Evolutionary conservation across 2,888 invertebrate genomes (phyloP).

Genomic region (Scaptomyza polygonia): DNA sequence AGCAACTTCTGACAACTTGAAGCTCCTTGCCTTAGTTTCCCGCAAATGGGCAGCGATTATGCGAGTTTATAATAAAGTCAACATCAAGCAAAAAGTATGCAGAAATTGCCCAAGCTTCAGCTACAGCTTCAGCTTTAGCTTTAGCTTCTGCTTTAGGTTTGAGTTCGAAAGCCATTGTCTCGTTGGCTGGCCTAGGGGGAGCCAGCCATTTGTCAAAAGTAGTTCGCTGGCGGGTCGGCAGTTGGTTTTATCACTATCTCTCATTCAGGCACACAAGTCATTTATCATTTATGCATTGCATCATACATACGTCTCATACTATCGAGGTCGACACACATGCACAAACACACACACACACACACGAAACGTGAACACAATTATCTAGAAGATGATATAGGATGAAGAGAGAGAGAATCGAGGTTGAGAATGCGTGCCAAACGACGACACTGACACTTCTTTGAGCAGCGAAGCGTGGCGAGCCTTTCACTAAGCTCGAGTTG

Average conservation of each 20-base stretch:
- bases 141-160: slow-evolving; percentile 12
- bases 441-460: slow-evolving; percentile 70
- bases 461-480: slow-evolving; percentile 55
- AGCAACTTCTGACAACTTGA: slow-evolving; percentile 69
- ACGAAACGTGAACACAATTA: slow-evolving; percentile 22
- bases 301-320: slow-evolving; percentile 34
- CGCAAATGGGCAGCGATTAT: slow-evolving; percentile 69
- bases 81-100: slow-evolving; percentile 24
- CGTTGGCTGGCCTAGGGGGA: slow-evolving; percentile 22
- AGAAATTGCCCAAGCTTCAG: slow-evolving; percentile 10
- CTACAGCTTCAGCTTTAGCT: not conserved
- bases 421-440: slow-evolving; percentile 54
- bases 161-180: slow-evolving; percentile 42
- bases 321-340: slow-evolving; percentile 35
- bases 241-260: slow-evolving; percentile 74
- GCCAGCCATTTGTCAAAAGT: slow-evolving; percentile 73
- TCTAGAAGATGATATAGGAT: slow-evolving; percentile 6
- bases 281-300: slow-evolving; percentile 79
- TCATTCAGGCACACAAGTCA: slow-evolving; percentile 69
- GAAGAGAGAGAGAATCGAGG: slow-evolving; percentile 1
- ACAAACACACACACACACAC: no score
- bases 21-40: slow-evolving; percentile 33
- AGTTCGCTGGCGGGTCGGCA: slow-evolving; percentile 59
- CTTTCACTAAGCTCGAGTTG: slow-evolving; percentile 67
- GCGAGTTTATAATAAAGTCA: slow-evolving; percentile 76